Percentiles rank a stretch among this genome's conserved stretches.
These are phyloP conservation scores for Epinotia nisella DNA, from an alignment of 2,888 invertebrate genomes.

Conservation along the genomic window DNA sequence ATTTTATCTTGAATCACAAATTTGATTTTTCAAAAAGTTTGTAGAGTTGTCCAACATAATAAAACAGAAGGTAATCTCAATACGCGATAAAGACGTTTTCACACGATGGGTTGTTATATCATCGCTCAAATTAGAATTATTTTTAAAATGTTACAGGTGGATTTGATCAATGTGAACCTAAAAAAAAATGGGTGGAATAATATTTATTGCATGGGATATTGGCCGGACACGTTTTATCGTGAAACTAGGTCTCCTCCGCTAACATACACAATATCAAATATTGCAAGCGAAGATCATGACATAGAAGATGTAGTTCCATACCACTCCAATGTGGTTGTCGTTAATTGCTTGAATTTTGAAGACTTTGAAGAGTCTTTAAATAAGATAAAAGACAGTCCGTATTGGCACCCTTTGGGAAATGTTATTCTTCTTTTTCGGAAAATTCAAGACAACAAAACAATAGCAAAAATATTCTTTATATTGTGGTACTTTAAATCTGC, in stretches of 20 bases:
- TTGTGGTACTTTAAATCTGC: conserved; percentile 68
- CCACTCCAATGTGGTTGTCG: conserved; percentile 61
- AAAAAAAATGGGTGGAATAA: conserved; percentile 68
- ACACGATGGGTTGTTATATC: background rate
- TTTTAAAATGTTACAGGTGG: conserved; percentile 54
- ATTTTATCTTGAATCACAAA: too few species aligned
- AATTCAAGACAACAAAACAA: conserved; percentile 47
- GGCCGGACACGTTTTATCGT: conserved; percentile 62
- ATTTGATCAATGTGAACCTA: conserved; percentile 60
- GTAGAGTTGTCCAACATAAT: background rate
- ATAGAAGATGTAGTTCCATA: conserved; percentile 62
- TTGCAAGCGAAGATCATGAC: conserved; percentile 56
- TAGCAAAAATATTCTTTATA: conserved; percentile 66
- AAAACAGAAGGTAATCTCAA: background rate
- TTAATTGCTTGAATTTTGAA: conserved; percentile 57
- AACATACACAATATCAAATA: conserved; percentile 57
- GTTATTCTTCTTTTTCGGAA: conserved; percentile 64
- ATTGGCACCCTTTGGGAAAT: conserved; percentile 70
- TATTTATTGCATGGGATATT: conserved; percentile 62
- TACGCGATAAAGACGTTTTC: background rate
- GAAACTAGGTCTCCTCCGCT: conserved; percentile 55
- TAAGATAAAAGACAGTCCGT: conserved; percentile 57
- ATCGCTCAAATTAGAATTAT: background rate
- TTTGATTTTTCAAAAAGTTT: background rate
- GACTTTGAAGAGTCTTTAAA: conserved; percentile 64